These are phyloP conservation scores for Chesias legatella DNA, from an alignment of 2,888 invertebrate species.

Conservation along the genomic window DNA sequence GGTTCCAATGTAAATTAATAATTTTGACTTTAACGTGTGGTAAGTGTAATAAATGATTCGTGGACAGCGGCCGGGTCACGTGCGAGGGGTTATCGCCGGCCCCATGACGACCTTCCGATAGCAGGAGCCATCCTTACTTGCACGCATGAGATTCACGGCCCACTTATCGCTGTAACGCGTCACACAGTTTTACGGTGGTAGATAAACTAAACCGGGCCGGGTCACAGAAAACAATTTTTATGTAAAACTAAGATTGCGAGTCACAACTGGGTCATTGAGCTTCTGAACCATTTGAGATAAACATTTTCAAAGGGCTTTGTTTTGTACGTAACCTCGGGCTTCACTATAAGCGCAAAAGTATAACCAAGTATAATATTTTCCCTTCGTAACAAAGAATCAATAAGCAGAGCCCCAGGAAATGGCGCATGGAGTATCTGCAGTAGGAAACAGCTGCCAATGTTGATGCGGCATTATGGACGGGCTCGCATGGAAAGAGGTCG, in stretches of 20 bases:
- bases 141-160: constrained; percentile 31
- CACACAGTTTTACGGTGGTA: constrained; percentile 13
- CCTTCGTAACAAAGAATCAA: constrained; percentile 18
- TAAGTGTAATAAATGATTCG: constrained; percentile 19
- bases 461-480: constrained; percentile 29
- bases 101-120: constrained; percentile 31
- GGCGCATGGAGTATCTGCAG: constrained; percentile 32
- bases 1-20: constrained; percentile 4
- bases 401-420: constrained; percentile 30
- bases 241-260: constrained; percentile 3
- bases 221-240: constrained; percentile 7
- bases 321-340: constrained; percentile 3
- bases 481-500: constrained; percentile 35
- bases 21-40: constrained; percentile 10
- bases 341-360: too few species aligned
- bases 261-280: constrained; percentile 8
- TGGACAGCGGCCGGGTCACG: constrained; percentile 3
- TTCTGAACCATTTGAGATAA: constrained; percentile 4
- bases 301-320: constrained; percentile 1
- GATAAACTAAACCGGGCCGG: constrained; percentile 12
- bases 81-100: constrained; percentile 35
- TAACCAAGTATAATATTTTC: neutral
- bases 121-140: constrained; percentile 25
- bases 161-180: constrained; percentile 23
- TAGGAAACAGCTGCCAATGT: constrained; percentile 44